These are phyloP conservation scores for Eira barbara DNA, from an alignment of 2,113 vertebrate species.

Conservation along the genomic window DNA sequence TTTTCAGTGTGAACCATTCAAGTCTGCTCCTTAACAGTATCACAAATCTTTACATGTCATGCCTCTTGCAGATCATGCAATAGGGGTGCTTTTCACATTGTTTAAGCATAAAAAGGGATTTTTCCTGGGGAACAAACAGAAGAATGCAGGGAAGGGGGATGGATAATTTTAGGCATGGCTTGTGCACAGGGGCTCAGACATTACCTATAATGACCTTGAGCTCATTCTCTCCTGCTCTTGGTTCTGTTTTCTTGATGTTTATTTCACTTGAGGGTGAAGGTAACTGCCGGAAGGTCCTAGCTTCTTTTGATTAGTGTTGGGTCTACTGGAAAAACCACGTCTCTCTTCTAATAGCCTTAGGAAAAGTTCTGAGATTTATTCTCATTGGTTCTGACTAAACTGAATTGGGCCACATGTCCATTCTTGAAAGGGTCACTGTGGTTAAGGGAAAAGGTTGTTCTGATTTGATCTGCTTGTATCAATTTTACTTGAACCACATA, in stretches of 20 bases:
- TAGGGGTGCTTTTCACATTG: background rate
- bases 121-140: background rate
- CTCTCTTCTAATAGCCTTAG: background rate
- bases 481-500: background rate
- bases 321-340: background rate
- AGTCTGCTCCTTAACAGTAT: background rate
- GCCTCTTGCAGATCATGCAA: background rate
- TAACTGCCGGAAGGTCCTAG: background rate
- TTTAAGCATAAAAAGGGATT: background rate
- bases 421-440: background rate
- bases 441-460: background rate
- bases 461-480: background rate
- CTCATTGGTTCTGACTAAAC: background rate
- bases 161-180: background rate
- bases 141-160: background rate
- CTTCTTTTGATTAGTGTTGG: background rate
- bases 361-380: background rate
- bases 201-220: background rate
- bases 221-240: background rate
- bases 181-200: background rate
- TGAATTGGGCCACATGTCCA: background rate
- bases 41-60: background rate
- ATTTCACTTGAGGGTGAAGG: background rate
- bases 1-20: background rate
- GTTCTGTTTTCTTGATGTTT: background rate